Base-by-base conservation (phyloP, 2,113 vertebrate genomes). In the Hypomesus transpacificus region DNA sequence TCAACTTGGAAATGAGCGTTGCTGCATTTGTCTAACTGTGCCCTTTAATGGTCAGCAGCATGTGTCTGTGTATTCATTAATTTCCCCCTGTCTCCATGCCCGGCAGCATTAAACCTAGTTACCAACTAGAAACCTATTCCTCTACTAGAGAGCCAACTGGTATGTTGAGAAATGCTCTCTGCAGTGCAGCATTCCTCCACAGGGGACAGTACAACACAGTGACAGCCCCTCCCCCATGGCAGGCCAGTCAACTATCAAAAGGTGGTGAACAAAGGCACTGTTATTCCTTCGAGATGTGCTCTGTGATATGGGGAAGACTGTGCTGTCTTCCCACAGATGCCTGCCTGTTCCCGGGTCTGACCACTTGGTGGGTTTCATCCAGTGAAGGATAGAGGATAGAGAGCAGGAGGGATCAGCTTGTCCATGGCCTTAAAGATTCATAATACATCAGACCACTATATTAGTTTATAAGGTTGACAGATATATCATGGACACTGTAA, bases 211-310 rank as follows among this genome's bases (percentile, higher is more conserved):
- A 85, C 79, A 84, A 80, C 80, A 24, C 68, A 66, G 71, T 4
- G 26, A 11, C 31, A 76, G 69, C 77, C 80, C 80, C 78, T 82
- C 83, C 86, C 76, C 75, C 76, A 70, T 13, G 4, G 72, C 60
- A 79, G 65, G 31, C 78, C 24, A 74, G 74, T 75, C 75, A 77
- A 81, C 77, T 80, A 79, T 76, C 80, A 81, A 71, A 81, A 85
- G 75, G 74, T 75, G 79, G 70, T 66, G 76, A 82, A 87, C 84
- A 87, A 86, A 83, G 84, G 18, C 70, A 80, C 87, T 82, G 68
- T 87, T 85, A 85, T 88, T 84, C 82, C 73, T 85, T 76, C 0
- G 54, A 85, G 71, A 82, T 83, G 51, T 73, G 64, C 54, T 54
- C 71, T 65, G 24, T 69, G 31, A 34, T 64, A 17, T 68, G 34